Base-by-base conservation (phyloP, 2,113 vertebrate genomes). In the Stomatorhinus ivindoensis region DNA sequence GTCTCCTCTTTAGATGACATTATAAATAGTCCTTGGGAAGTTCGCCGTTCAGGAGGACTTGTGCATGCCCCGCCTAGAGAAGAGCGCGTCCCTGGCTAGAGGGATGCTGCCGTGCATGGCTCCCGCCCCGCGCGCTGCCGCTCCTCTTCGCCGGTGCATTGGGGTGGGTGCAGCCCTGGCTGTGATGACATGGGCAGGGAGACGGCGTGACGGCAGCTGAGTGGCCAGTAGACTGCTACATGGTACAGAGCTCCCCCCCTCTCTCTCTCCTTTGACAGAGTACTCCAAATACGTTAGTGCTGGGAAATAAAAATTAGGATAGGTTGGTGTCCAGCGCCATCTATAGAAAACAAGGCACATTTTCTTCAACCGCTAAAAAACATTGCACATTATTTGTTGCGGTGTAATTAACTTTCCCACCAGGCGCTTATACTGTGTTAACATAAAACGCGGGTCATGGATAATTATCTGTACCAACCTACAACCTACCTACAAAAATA, bases 241-340 rank as follows among this genome's bases (percentile, higher is more conserved):
- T 44, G 39, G 39, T 61, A 39, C 27, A 51, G 85, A 27, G 13
- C 88, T 87, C 89, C 88, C 86, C 46, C 80, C 3, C 48, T 84
- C 46, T n/a, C 39, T 86, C 61, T 87, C 76, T 27, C n/a, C 27
- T 69, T 39, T 88, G 50, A 35, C 85, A 76, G 58, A 17, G 69
- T 17, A 47, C 61, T 87, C 85, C 50, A 69, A 53, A 85, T 90
- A 35, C 47, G 42, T 39, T 58, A 31, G 42, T 44, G 39, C 82
- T 84, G 31, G 10, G 5, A 9, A 53, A 27, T 47, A 24, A 46
- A 55, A 27, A 87, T 35, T 53, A 19, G 10, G 31, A 39, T 87
- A 86, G 39, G 48, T 91, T 90, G 88, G 92, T 86, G 51, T 88
- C 91, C n/a, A 94, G 92, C 93, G 91, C 91, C 95, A 90, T 93